Percentiles rank a stretch among this genome's conserved stretches.
phyloP scores from a whole-genome alignment of 2,113 vertebrate species.

The Capreolus pygargus region DNA sequence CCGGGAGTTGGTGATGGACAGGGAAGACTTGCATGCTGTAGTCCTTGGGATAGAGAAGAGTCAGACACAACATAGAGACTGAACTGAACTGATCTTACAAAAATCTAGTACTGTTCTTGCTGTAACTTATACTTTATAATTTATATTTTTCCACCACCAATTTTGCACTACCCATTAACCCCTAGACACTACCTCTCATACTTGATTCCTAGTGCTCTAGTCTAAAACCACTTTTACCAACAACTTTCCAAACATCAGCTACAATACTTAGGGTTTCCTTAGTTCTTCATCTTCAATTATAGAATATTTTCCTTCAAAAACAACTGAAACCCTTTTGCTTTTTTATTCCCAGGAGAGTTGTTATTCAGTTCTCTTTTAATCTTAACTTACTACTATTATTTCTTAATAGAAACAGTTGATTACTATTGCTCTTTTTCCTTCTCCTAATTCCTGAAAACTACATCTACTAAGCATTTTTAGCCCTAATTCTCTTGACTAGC shows the following conservation, averaged over 20 bases:
- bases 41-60: rapidly evolving
- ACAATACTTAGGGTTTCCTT: background rate
- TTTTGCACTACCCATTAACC: background rate
- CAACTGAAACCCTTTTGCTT: background rate
- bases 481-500: background rate
- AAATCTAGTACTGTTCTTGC: background rate
- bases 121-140: background rate
- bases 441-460: background rate
- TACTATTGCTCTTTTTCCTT: background rate
- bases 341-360: background rate
- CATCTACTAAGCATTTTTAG: background rate
- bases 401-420: background rate
- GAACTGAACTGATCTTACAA: background rate
- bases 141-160: background rate
- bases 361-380: background rate
- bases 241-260: background rate
- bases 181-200: background rate
- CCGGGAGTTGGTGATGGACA: background rate
- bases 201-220: background rate
- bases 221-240: background rate
- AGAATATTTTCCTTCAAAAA: background rate
- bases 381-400: background rate
- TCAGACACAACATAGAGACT: background rate
- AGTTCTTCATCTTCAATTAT: background rate
- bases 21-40: background rate